Base-by-base conservation (phyloP, 2,797 vertebrate genomes). In the Sebastiscus tertius region DNA sequence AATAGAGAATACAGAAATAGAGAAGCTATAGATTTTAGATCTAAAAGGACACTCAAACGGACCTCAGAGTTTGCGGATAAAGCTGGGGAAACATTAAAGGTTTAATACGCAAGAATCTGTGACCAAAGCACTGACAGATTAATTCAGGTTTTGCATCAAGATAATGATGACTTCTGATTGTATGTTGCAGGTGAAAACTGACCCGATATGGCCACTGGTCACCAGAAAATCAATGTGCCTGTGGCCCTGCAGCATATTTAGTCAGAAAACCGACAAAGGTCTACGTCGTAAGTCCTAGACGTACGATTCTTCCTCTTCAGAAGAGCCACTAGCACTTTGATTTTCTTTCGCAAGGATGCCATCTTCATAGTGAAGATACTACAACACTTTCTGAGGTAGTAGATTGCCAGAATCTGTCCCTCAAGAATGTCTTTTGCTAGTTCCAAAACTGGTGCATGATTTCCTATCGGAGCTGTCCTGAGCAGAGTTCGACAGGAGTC, bases 361-460 rank as follows among this genome's bases (percentile, higher is more conserved):
- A 8, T 4, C 49, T 52, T 10, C 49, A 52, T 52, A 5, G 49
- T 52, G 49, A 52, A 52, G 49, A 52, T 52, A 2, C 39, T 42
- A 13, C 12, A 42, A 16, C 49, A 52, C 49, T 52, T 52, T n/a
- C 49, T 52, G 9, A 20, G 8, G 49, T 52, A n/a, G 20, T n/a
- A 20, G 18, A n/a, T 52, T 0, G 0, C 20, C 3, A n/a, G 49
- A 52, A 52, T 52, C 49, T 52, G 8, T 0, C 18, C 8, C 6
- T 46, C 42, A 46, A 14, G 39, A 46, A 46, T 46, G 42, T 3
- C 14, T n/a, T 52, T 52, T 52, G 18, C 18, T 18, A 20, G 7
- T 9, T 49, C 46, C 46, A 52, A 52, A 52, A 52, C 46, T 4
- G 16, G 46, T 52, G 46, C 46, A 46, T 46, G 14, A 46, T 46